These are phyloP conservation scores for Rotaria sp. DNA, from an alignment of 2,888 invertebrate genomes.

Conservation along the genomic window DNA sequence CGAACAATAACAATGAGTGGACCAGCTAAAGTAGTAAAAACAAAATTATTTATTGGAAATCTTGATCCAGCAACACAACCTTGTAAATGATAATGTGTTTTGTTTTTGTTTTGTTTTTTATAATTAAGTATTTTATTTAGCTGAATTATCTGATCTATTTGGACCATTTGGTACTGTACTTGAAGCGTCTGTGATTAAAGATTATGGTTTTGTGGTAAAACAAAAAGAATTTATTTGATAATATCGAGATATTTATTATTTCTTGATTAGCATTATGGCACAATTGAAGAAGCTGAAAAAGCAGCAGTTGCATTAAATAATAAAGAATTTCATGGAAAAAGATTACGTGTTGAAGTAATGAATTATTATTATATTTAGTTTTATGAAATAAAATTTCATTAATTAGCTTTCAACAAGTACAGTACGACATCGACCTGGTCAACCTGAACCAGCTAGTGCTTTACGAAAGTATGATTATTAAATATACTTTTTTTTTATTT, in stretches of 20 bases:
- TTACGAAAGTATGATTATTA: not conserved
- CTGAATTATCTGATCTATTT: constrained; percentile 24
- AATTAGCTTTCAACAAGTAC: constrained; percentile 5
- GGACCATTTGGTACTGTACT: not conserved
- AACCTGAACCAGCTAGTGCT: not conserved
- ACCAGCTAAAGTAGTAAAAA: not conserved
- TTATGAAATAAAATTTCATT: not conserved
- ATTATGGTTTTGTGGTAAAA: constrained; percentile 27
- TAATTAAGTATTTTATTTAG: not conserved
- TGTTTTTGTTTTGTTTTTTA: not conserved
- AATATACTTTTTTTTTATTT: not conserved
- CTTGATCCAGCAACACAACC: constrained; percentile 7
- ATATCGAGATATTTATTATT: not conserved
- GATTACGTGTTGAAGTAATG: constrained; percentile 15
- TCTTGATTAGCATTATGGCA: not conserved
- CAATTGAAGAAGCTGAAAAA: constrained; percentile 15
- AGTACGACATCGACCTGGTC: not conserved
- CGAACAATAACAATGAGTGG: not conserved
- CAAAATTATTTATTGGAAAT: constrained; percentile 21
- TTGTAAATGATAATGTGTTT: not conserved
- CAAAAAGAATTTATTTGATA: not conserved
- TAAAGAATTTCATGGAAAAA: constrained; percentile 14
- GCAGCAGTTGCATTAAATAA: not conserved
- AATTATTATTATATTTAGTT: not conserved
- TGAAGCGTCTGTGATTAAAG: constrained; percentile 24